Evolutionary conservation across 1,140 invertebrate species (phyloP), one percentile per base, ranked within the genome.

Genomic region (Trachymyrmex septentrionalis): DNA sequence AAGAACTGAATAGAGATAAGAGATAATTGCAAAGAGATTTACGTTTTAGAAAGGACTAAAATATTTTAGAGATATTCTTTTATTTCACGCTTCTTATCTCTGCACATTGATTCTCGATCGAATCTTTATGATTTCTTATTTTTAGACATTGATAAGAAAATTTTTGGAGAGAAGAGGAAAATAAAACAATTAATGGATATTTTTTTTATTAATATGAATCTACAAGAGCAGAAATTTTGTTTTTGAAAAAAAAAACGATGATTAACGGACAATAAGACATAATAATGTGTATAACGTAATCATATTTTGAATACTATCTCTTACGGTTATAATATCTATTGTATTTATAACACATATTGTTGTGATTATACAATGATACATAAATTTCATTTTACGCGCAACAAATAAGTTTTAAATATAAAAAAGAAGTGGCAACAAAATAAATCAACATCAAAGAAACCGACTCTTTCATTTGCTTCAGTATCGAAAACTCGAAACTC

Each of bases 61-160:
- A 55, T 10, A 12, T n/a, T 44, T 38, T 14, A 21, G 3, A 71
- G n/a, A 67, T 67, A 21, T 30, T 19, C 34, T 69, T 14, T 44
- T 14, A 12, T 44, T 38, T 27, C 10, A 38, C 3, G 12, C 14
- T 55, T 55, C 0, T 3, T 66, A 48, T 38, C 34, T 59, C 44
- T 61, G 14, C 73, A 61, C 21, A 50, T 14, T 50, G 12, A 78
- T 34, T 64, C 3, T 44, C 19, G 14, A 34, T 48, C n/a, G 2
- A 50, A 61, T 66, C 3, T 14, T 48, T 55, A 16, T 57, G 9
- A 16, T 69, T 66, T 7, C 3, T 66, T 78, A 78, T 55, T 81
- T 38, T 81, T 81, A 53, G 14, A 80, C 14, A 5, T 7, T 27
- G 63, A 81, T 44, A 71, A 57, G 27, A 12, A 44, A 38, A 27